Percentiles rank a stretch among this genome's conserved stretches.
These are phyloP conservation scores for Diplolepis rosae DNA, from an alignment of 2,888 invertebrate genomes.

Conservation along the genomic window DNA sequence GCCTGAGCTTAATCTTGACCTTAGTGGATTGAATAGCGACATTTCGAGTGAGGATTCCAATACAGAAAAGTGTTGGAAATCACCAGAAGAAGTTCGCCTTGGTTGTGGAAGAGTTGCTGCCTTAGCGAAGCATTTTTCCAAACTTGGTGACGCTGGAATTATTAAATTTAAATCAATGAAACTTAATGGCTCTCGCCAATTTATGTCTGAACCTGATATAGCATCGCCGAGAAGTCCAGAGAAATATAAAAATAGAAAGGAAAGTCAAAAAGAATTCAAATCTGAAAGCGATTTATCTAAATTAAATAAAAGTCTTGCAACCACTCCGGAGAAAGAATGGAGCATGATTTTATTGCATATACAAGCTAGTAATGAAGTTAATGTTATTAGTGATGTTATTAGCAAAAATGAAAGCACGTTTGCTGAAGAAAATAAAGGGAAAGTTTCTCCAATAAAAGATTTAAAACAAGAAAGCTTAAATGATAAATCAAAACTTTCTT, in stretches of 20 bases:
- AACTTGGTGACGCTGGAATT: constrained; percentile 70
- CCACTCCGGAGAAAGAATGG: constrained; percentile 61
- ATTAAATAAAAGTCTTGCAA: constrained; percentile 54
- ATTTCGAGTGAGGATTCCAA: constrained; percentile 57
- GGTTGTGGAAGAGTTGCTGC: constrained; percentile 83
- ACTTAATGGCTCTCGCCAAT: constrained; percentile 58
- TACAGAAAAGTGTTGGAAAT: constrained; percentile 79
- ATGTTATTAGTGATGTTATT: constrained; percentile 32
- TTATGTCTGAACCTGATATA: constrained; percentile 71
- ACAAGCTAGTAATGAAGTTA: constrained; percentile 54
- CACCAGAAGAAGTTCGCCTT: constrained; percentile 81
- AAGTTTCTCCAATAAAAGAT: constrained; percentile 3
- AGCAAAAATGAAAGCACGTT: constrained; percentile 23
- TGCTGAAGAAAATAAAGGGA: constrained; percentile 31
- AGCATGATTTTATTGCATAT: constrained; percentile 64
- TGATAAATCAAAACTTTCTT: constrained; percentile 58
- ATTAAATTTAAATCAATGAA: constrained; percentile 65
- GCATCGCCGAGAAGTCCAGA: constrained; percentile 55
- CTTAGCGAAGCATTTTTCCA: constrained; percentile 80
- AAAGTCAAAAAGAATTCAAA: constrained; percentile 55
- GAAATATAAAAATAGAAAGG: constrained; percentile 20
- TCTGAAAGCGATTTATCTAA: constrained; percentile 65
- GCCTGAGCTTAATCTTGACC: constrained; percentile 69
- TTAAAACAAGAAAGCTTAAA: constrained; percentile 29
- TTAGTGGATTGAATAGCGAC: constrained; percentile 67